Evolutionary conservation across 2,113 vertebrate genomes (phyloP).

Genomic region (Brienomyrus longianalis): DNA sequence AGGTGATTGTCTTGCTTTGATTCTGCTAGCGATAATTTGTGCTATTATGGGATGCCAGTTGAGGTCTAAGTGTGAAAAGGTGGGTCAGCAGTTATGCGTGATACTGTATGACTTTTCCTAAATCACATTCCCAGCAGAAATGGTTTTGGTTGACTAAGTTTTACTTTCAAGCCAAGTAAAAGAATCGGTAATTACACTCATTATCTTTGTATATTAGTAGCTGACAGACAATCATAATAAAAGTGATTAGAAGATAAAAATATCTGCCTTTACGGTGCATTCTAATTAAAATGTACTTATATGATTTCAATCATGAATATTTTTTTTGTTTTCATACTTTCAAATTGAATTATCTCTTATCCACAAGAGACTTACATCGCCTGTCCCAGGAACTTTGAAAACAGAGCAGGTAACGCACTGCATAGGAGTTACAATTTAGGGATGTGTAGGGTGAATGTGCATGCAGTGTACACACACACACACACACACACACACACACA

Average conservation of each 20-base stretch:
- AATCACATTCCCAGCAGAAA: neutral
- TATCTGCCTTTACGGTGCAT: neutral
- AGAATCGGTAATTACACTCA: neutral
- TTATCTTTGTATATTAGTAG: neutral
- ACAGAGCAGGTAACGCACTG: neutral
- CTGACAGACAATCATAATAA: neutral
- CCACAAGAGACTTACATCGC: neutral
- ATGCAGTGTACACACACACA: neutral
- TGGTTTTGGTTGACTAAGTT: neutral
- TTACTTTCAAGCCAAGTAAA: neutral
- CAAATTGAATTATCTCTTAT: neutral
- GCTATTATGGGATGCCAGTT: neutral
- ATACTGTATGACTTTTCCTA: neutral
- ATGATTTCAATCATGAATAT: neutral
- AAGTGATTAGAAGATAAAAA: neutral
- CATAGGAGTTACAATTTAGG: neutral
- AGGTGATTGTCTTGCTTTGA: neutral
- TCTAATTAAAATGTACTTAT: neutral
- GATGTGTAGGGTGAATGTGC: neutral
- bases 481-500: no score
- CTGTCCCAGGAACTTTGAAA: neutral
- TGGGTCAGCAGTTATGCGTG: neutral
- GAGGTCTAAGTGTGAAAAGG: neutral
- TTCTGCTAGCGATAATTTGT: neutral
- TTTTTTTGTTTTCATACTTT: neutral